Percentiles rank a stretch among this genome's conserved stretches.
phyloP scores from a whole-genome alignment of 2,888 invertebrate species.

The Drosophila recens region DNA sequence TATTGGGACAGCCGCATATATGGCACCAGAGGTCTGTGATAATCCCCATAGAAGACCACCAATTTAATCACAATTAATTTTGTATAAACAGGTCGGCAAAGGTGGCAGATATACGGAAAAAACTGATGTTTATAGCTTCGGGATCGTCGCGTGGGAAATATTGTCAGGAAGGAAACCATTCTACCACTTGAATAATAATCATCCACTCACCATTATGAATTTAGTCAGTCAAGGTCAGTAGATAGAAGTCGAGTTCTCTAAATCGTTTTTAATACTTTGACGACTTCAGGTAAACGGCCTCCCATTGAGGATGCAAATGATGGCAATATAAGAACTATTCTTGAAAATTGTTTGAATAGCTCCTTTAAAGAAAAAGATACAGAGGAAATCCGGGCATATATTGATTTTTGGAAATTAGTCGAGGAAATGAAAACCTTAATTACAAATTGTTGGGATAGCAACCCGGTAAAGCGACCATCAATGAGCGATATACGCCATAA shows the following conservation, averaged over 20 bases:
- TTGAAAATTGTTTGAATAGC: background rate
- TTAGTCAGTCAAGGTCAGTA: background rate
- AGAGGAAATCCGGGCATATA: no score
- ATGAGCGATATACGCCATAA: no score
- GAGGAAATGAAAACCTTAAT: background rate
- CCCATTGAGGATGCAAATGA: no score
- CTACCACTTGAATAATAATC: conserved; percentile 1
- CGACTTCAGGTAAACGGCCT: no score
- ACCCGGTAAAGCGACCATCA: background rate
- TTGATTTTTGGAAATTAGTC: no score
- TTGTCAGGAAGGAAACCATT: conserved; percentile 11
- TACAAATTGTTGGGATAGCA: background rate
- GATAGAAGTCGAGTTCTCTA: background rate
- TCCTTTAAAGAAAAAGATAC: no score
- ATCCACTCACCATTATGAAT: background rate
- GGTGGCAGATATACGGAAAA: conserved; percentile 2
- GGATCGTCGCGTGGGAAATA: conserved; percentile 28
- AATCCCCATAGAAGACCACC: no score
- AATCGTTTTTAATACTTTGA: background rate
- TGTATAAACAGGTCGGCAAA: background rate
- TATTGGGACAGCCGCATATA: conserved; percentile 11
- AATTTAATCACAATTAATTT: background rate
- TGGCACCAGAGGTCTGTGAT: conserved; percentile 29
- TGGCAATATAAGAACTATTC: no score
- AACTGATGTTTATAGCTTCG: conserved; percentile 36